A percentile compares a stretch with the other conserved stretches of the same genome.
phyloP scores from a whole-genome alignment of 2,113 vertebrate species.

The Tapirus terrestris region DNA sequence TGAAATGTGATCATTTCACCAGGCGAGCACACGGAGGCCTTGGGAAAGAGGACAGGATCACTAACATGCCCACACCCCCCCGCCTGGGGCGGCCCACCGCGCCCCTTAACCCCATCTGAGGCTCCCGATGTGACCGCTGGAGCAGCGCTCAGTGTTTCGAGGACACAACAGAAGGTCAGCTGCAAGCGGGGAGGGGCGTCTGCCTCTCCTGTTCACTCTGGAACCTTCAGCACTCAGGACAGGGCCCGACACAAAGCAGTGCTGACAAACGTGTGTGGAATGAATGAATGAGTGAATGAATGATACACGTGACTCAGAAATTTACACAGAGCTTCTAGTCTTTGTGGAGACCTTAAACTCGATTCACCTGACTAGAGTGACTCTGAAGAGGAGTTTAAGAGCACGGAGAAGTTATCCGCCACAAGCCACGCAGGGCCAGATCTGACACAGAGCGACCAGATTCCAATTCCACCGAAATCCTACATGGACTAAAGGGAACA shows the following conservation, averaged over 20 bases:
- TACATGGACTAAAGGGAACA: fast-evolving
- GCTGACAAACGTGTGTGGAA: not conserved
- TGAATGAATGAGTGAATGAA: no score
- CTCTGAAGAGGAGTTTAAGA: not conserved
- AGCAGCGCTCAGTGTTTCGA: not conserved
- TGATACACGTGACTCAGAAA: not conserved
- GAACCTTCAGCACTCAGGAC: not conserved
- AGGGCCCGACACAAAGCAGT: fast-evolving
- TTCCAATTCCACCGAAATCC: not conserved
- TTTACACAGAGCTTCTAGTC: not conserved
- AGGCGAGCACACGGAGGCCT: not conserved
- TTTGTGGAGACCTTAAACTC: not conserved
- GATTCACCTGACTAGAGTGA: not conserved
- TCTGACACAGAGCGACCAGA: not conserved
- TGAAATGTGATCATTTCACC: fast-evolving
- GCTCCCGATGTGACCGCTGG: fast-evolving
- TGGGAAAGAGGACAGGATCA: not conserved
- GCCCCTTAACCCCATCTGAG: no score
- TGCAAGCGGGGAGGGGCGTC: fast-evolving
- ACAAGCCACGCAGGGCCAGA: fast-evolving
- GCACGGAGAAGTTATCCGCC: fast-evolving
- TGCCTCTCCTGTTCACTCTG: not conserved
- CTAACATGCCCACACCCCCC: not conserved
- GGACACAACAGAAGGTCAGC: fast-evolving
- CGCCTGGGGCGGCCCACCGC: fast-evolving